Conservation (phyloP, 1,140 invertebrate species). For the Pseudomyrmex gracilis region DNA sequence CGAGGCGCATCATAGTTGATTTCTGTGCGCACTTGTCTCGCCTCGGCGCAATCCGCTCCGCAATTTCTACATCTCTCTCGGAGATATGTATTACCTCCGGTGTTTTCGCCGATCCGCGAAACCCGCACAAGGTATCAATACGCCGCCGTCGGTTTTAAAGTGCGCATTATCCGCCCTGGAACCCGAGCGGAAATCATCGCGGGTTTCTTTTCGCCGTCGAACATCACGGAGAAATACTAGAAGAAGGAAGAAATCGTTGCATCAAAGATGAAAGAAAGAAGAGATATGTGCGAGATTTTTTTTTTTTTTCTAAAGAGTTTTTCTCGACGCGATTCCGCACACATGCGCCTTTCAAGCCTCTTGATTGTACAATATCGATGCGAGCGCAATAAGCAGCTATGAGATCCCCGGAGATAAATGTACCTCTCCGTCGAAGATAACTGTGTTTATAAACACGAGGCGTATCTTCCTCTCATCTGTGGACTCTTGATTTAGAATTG, state of each 20-base stretch:
- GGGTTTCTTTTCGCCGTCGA: constrained; percentile 27
- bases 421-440: background rate
- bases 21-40: constrained; percentile 1
- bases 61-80: constrained; percentile 35
- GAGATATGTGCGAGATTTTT: background rate
- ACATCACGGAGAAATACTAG: constrained; percentile 23
- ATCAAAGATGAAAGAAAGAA: background rate
- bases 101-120: constrained; percentile 42
- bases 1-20: constrained; percentile 44
- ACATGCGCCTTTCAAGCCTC: background rate
- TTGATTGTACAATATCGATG: background rate
- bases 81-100: constrained; percentile 5
- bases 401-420: constrained; percentile 8
- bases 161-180: constrained; percentile 52
- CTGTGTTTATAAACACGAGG: background rate
- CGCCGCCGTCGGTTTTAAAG: constrained; percentile 6
- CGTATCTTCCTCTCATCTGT: background rate
- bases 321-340: background rate
- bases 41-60: constrained; percentile 7
- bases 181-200: constrained; percentile 22
- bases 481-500: too few relatives aligned
- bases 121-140: constrained; percentile 7
- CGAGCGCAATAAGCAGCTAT: constrained; percentile 22
- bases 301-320: background rate
- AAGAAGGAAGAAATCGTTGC: background rate